phyloP scores from a whole-genome alignment of 2,797 vertebrate genomes.

The Sebastes umbrosus region DNA sequence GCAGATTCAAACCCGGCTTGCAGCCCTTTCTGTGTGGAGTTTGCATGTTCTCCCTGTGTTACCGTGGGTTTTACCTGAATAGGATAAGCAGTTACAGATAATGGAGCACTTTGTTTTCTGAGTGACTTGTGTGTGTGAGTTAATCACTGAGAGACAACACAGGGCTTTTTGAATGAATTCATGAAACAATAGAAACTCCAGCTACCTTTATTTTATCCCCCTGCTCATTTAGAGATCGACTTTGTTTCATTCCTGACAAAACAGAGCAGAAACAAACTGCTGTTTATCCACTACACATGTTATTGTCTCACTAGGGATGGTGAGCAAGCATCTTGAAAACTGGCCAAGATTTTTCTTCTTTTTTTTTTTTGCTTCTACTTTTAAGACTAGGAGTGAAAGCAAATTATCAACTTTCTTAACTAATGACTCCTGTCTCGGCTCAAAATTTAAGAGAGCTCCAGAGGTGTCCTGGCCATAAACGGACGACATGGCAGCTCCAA shows the following conservation, averaged over 20 bases:
- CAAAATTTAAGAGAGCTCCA: not conserved
- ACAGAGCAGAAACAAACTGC: not conserved
- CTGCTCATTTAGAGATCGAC: not conserved
- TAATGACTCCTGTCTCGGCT: not conserved
- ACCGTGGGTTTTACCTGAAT: too few relatives aligned
- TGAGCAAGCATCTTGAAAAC: not conserved
- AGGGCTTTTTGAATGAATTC: too few relatives aligned
- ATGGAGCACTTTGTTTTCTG: not conserved
- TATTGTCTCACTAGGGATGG: not conserved
- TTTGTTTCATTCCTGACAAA: not conserved
- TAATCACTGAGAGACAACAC: not conserved
- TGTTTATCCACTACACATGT: not conserved
- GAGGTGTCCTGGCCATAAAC: not conserved
- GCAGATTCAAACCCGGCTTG: too few relatives aligned
- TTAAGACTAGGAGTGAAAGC: not conserved
- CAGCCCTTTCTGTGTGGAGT: too few relatives aligned
- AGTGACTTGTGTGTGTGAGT: not conserved
- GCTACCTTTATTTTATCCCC: not conserved
- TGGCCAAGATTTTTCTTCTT: not conserved
- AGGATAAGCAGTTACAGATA: too few relatives aligned
- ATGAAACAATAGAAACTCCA: too few relatives aligned
- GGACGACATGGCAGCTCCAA: not conserved
- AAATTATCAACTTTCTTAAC: not conserved
- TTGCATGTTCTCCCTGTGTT: too few relatives aligned
- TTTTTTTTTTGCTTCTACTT: not conserved